A percentile compares a stretch with the other conserved stretches of the same genome.
Conservation (phyloP, 2,113 vertebrate species). For the Pituophis catenifer region DNA sequence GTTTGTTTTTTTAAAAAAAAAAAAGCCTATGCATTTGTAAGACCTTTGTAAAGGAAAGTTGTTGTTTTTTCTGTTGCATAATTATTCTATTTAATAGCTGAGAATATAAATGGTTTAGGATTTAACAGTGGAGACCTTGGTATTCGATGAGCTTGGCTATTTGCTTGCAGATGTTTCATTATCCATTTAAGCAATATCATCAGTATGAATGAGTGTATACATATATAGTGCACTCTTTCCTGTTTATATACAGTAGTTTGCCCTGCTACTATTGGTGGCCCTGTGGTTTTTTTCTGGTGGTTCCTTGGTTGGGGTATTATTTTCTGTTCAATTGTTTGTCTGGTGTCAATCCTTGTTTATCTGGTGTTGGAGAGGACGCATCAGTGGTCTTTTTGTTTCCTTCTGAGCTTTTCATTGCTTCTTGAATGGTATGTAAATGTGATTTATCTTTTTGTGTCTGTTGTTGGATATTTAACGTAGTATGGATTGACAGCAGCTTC, state of each 20-base stretch:
- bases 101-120: neutral
- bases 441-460: neutral
- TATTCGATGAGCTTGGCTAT: neutral
- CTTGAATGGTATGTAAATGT: neutral
- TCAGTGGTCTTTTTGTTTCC: neutral
- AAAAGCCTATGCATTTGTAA: neutral
- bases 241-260: neutral
- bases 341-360: neutral
- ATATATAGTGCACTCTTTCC: neutral
- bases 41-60: neutral
- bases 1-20: neutral
- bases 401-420: neutral
- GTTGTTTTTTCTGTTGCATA: neutral
- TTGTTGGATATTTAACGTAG: neutral
- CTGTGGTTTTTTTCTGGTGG: neutral
- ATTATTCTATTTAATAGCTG: neutral
- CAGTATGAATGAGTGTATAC: neutral
- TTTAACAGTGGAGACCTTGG: neutral
- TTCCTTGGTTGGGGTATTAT: neutral
- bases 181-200: neutral
- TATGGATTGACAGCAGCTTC: neutral
- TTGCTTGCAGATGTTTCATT: neutral
- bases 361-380: neutral
- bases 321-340: neutral
- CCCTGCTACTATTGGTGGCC: neutral